Base-by-base conservation (phyloP, 2,797 vertebrate genomes). In the Typhlichthys eigenmanni region DNA sequence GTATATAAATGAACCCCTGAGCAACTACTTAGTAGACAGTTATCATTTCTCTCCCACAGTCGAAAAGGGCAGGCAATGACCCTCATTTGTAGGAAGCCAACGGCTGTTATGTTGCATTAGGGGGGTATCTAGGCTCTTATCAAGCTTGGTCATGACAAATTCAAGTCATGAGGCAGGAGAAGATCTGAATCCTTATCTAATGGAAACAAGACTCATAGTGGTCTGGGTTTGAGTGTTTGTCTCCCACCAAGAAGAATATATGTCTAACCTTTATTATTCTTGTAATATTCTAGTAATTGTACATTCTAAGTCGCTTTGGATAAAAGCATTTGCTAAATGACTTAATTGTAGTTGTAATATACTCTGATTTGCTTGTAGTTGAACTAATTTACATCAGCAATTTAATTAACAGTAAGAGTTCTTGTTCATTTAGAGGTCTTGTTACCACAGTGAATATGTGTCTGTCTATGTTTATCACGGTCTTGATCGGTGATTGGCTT, bases 121-220 rank as follows among this genome's bases (percentile, higher is more conserved):
- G 19, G 19, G 24, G 75, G 66, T 72, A 24, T 24, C 24, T 24
- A 3, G 24, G 24, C 24, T 24, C 24, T 24, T 24, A 85, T 55
- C 38, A 68, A 76, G 68, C 62, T 57, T 84, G 69, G 77, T 81
- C 84, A 80, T 87, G 84, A 76, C 72, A 82, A 82, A 88, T 84
- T 85, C 64, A 75, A 55, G 50, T 34, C 13, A 54, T 49, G 48
- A 34, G 55, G 62, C 45, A 66, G 54, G 55, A 73, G 43, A 62
- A 59, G 60, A 67, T 49, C 50, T 55, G 24, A 24, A 24, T 24
- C 24, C 3, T 24, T 24, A 24, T 24, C 24, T 24, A 24, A 24
- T 24, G 24, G 24, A 24, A 24, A 24, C 24, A 24, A 24, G 3
- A 3, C 24, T 69, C 47, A 52, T 12, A 43, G 60, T 1, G 9